Percentiles rank a stretch among this genome's conserved stretches.
These are phyloP conservation scores for Myripristis murdjan DNA, from an alignment of 2,797 vertebrate species.

Conservation along the genomic window DNA sequence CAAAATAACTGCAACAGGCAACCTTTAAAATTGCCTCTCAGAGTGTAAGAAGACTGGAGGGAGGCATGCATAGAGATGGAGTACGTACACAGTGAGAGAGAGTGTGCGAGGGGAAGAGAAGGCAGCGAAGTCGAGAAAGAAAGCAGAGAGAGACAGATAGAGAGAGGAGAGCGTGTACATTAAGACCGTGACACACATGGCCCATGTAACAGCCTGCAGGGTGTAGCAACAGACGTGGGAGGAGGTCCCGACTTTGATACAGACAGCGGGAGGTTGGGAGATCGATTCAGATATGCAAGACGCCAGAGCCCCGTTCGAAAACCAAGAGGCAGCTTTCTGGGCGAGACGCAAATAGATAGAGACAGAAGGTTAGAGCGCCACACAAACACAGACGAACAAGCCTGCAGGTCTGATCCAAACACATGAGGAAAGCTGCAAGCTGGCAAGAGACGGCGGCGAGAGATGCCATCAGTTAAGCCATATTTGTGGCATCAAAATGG, in stretches of 20 bases:
- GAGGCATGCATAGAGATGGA: not conserved
- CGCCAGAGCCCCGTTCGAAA: constrained; percentile 12
- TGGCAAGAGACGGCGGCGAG: constrained; percentile 17
- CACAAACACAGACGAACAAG: constrained; percentile 43
- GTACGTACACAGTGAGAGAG: not conserved
- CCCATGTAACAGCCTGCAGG: constrained; percentile 35
- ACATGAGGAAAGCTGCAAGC: constrained; percentile 18
- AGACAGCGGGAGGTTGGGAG: constrained; percentile 32
- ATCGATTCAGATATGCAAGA: constrained; percentile 15
- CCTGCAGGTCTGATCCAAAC: constrained; percentile 49
- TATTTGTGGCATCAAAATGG: constrained; percentile 61
- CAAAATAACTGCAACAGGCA: not conserved
- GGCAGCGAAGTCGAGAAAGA: not conserved
- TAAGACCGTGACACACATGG: constrained; percentile 30
- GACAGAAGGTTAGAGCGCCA: constrained; percentile 60
- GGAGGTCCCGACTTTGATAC: constrained; percentile 57
- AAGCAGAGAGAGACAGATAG: not conserved
- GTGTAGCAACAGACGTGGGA: constrained; percentile 42
- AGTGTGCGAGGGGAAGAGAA: not conserved
- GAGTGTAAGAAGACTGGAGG: not conserved
- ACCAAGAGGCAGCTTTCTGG: constrained; percentile 39
- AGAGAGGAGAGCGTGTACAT: constrained; percentile 25
- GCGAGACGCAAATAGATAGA: constrained; percentile 51
- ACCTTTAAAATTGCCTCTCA: not conserved
- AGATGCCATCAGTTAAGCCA: constrained; percentile 13